These are phyloP conservation scores for Heliconius ismenius DNA, from an alignment of 2,888 invertebrate species.

Conservation along the genomic window DNA sequence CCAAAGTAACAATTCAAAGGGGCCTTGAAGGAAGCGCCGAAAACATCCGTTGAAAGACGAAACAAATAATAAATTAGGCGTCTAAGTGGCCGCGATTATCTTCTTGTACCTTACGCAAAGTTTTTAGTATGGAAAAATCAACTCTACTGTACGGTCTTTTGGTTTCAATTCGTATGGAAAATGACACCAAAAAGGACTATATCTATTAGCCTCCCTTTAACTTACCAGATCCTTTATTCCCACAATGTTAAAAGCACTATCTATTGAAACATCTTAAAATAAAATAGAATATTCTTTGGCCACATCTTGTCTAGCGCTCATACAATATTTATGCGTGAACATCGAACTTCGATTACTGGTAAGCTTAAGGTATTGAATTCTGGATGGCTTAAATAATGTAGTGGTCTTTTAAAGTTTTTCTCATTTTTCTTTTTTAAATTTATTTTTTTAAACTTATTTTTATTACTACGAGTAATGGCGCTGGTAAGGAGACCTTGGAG, in stretches of 20 bases:
- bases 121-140: constrained; percentile 24
- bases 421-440: neutral
- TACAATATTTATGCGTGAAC: constrained; percentile 75
- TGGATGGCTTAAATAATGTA: neutral
- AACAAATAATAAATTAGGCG: constrained; percentile 49
- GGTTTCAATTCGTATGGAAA: constrained; percentile 36
- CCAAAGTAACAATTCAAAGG: constrained; percentile 39
- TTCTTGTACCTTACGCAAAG: constrained; percentile 39
- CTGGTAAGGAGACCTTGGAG: neutral
- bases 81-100: constrained; percentile 48
- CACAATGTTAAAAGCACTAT: constrained; percentile 47
- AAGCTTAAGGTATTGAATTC: constrained; percentile 30
- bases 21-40: constrained; percentile 37
- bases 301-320: constrained; percentile 65
- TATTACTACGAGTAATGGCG: too few species aligned
- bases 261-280: constrained; percentile 51
- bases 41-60: constrained; percentile 47
- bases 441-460: neutral
- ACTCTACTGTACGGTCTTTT: constrained; percentile 21
- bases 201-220: constrained; percentile 47
- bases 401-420: neutral
- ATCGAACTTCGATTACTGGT: constrained; percentile 70
- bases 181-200: constrained; percentile 40
- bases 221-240: constrained; percentile 46
- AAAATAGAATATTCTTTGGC: constrained; percentile 60